phyloP scores from a whole-genome alignment of 2,113 vertebrate genomes.

The Cyprinodon brontotheroides region DNA sequence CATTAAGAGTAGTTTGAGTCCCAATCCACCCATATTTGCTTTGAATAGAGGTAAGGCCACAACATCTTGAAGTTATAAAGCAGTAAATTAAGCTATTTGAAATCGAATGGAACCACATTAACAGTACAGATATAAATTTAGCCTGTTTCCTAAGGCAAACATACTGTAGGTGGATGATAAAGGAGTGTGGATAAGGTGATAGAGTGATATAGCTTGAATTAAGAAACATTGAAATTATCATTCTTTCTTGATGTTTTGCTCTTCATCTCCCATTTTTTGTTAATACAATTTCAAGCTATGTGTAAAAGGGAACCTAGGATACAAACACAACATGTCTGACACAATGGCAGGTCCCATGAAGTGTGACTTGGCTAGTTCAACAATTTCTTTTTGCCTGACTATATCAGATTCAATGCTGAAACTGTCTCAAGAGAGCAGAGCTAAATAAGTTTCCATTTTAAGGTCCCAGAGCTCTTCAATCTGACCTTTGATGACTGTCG shows the following conservation, averaged over 20 bases:
- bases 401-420: conserved; percentile 68
- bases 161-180: conserved; percentile 21
- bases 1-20: not conserved
- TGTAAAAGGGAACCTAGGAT: conserved; percentile 38
- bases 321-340: conserved; percentile 35
- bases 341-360: conserved; percentile 67
- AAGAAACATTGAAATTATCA: too few relatives aligned
- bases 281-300: conserved; percentile 23
- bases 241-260: not conserved
- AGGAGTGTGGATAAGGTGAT: conserved; percentile 34
- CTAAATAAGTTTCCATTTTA: conserved; percentile 76
- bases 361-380: conserved; percentile 55
- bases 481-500: conserved; percentile 70
- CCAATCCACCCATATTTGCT: conserved; percentile 20
- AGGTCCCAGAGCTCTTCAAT: conserved; percentile 56
- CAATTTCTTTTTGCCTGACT: conserved; percentile 44
- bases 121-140: conserved; percentile 43
- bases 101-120: conserved; percentile 53
- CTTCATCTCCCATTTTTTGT: conserved; percentile 15
- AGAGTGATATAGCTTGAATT: conserved; percentile 40
- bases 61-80: not conserved
- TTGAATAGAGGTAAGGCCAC: not conserved
- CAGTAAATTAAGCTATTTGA: not conserved
- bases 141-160: conserved; percentile 41
- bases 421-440: conserved; percentile 67